phyloP scores from a whole-genome alignment of 2,888 invertebrate species.

The Calameuta pallipes region DNA sequence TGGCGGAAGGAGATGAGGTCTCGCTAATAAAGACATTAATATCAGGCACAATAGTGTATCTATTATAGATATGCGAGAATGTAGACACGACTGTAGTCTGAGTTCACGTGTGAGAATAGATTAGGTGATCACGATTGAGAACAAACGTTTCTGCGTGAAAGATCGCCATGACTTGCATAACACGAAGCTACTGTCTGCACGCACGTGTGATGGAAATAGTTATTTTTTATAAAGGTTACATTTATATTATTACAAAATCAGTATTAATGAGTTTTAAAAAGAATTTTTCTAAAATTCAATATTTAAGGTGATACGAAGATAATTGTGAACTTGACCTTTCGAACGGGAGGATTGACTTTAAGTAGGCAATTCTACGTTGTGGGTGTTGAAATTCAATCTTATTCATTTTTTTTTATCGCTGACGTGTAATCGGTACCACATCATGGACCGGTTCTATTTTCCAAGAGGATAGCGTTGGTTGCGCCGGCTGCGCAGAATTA shows the following conservation, averaged over 20 bases:
- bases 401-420: not conserved
- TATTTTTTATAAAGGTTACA: not conserved
- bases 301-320: not conserved
- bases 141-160: conserved; percentile 40
- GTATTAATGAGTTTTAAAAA: not conserved
- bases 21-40: conserved; percentile 64
- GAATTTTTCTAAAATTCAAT: not conserved
- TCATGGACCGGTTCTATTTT: not conserved
- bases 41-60: conserved; percentile 46
- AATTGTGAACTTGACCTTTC: not conserved
- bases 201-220: not conserved
- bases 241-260: not conserved
- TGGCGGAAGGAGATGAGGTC: conserved; percentile 32
- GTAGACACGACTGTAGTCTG: not conserved
- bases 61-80: not conserved
- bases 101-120: conserved; percentile 49
- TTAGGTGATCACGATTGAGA: conserved; percentile 58
- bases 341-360: not conserved
- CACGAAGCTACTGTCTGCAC: not conserved
- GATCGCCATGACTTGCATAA: conserved; percentile 47
- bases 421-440: not conserved
- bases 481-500: not conserved
- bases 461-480: not conserved
- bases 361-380: not conserved
- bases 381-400: not conserved